Conservation (phyloP, 2,797 vertebrate species). For the Tokudaia tokunoshimensis region DNA sequence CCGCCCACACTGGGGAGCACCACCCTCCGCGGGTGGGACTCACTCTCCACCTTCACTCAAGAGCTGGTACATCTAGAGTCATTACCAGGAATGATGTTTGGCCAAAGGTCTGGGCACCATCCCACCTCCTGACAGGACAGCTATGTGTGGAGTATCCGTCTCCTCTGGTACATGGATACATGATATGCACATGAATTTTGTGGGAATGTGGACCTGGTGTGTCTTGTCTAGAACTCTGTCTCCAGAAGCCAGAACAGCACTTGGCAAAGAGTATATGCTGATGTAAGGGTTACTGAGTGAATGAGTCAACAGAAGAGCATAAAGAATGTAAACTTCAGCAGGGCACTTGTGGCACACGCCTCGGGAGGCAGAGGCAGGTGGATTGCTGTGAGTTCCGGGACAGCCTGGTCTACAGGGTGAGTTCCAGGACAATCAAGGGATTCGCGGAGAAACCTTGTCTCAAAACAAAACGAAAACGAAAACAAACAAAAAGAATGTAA, state of each 20-base stretch:
- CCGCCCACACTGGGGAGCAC: not conserved
- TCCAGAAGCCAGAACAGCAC: not conserved
- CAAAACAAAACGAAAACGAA: not conserved
- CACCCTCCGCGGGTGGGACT: accelerated
- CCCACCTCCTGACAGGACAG: not conserved
- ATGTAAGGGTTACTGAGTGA: not conserved
- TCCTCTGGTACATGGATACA: not conserved
- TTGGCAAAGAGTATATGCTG: not conserved
- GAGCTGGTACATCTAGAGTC: not conserved
- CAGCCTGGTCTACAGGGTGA: not conserved
- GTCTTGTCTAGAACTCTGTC: not conserved
- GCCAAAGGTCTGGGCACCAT: not conserved
- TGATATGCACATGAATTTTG: not conserved
- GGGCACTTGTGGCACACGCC: not conserved
- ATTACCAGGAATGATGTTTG: not conserved
- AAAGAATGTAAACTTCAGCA: not conserved
- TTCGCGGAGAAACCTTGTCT: not conserved
- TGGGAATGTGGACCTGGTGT: not conserved
- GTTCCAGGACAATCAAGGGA: no score
- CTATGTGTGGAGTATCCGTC: not conserved
- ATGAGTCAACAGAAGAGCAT: not conserved
- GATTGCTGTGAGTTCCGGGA: not conserved
- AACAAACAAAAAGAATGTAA: not conserved
- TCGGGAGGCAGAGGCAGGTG: not conserved
- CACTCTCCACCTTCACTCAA: not conserved